Conservation (phyloP, 2,888 invertebrate species). For the Camponotus fellah region DNA sequence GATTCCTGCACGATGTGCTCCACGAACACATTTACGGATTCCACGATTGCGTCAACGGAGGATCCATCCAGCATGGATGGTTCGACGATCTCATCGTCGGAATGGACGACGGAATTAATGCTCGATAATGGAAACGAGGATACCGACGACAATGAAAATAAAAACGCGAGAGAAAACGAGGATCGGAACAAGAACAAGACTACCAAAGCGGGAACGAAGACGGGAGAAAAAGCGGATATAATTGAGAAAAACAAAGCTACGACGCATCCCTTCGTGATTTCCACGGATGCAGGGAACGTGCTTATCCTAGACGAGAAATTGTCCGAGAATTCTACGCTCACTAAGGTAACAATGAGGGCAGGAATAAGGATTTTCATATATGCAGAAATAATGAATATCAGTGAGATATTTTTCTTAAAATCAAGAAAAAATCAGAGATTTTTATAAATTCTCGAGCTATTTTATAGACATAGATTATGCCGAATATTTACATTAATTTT, state of each 20-base stretch:
- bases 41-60: constrained; percentile 57
- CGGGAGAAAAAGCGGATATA: constrained; percentile 45
- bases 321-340: constrained; percentile 29
- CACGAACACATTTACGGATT: constrained; percentile 56
- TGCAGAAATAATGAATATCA: background rate
- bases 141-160: constrained; percentile 20
- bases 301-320: constrained; percentile 36
- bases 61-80: constrained; percentile 54
- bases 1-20: constrained; percentile 57
- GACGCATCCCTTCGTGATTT: constrained; percentile 34
- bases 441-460: background rate
- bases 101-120: constrained; percentile 66
- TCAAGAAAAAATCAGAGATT: background rate
- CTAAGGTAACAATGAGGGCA: constrained; percentile 30
- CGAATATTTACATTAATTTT: background rate
- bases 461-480: background rate
- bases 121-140: constrained; percentile 42
- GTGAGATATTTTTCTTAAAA: constrained; percentile 9
- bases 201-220: constrained; percentile 38
- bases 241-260: constrained; percentile 61
- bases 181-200: constrained; percentile 31
- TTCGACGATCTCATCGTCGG: constrained; percentile 62
- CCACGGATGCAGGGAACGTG: constrained; percentile 29
- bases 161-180: constrained; percentile 51
- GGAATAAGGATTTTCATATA: constrained; percentile 15